Percentiles rank a stretch among this genome's conserved stretches.
Conservation (phyloP, 2,888 invertebrate species). For the Caenorhabditis drosophilae region DNA sequence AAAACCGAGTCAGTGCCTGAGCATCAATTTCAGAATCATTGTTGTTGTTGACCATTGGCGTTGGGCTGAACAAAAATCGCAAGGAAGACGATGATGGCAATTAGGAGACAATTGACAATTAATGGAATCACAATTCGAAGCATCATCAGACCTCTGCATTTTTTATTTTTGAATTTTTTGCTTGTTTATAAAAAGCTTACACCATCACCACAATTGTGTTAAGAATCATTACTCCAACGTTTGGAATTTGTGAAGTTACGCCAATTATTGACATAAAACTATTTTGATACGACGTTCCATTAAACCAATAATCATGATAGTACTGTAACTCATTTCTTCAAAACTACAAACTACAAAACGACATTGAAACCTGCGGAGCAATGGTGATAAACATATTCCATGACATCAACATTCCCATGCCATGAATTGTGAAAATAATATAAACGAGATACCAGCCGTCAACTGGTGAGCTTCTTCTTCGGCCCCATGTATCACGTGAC, state of each 20-base stretch:
- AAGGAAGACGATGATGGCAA: conserved; percentile 70
- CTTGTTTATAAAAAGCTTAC: conserved; percentile 23
- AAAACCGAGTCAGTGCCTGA: not conserved
- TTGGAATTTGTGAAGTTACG: conserved; percentile 90
- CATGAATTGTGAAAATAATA: conserved; percentile 47
- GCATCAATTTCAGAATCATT: not conserved
- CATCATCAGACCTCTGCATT: conserved; percentile 80
- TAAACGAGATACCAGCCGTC: conserved; percentile 45
- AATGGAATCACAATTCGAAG: conserved; percentile 78
- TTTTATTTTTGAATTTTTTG: too few relatives aligned
- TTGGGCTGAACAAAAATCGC: conserved; percentile 70
- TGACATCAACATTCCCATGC: conserved; percentile 52
- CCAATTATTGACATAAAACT: conserved; percentile 86
- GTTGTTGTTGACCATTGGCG: conserved; percentile 5
- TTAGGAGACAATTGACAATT: conserved; percentile 67
- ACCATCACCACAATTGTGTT: conserved; percentile 61
- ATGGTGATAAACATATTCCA: conserved; percentile 57
- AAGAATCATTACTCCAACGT: conserved; percentile 81
- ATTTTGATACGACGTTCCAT: conserved; percentile 73
- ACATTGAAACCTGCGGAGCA: conserved; percentile 36
- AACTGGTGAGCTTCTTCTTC: conserved; percentile 14
- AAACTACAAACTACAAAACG: too few relatives aligned
- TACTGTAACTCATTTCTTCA: conserved; percentile 57
- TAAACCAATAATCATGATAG: conserved; percentile 85
- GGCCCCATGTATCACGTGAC: conserved; percentile 29